These are phyloP conservation scores for Limnephilus auricula DNA, from an alignment of 2,888 invertebrate species.

Conservation along the genomic window DNA sequence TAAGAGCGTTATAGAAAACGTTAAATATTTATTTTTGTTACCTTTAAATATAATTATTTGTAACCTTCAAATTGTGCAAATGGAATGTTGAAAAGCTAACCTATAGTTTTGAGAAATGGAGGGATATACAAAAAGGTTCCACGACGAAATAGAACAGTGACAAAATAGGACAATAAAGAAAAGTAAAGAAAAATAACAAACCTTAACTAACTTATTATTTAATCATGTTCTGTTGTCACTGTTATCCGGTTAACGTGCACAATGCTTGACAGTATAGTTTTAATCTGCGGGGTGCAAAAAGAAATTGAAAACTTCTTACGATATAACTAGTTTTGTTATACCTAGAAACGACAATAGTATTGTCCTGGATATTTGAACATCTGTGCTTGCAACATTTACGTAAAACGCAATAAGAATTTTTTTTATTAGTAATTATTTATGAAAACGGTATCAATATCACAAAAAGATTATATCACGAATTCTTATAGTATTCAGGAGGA, in stretches of 20 bases:
- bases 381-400: background rate
- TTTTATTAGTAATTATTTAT: too few species aligned
- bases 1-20: too few species aligned
- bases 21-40: too few species aligned
- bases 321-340: background rate
- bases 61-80: background rate
- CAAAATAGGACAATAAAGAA: too few species aligned
- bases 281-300: background rate
- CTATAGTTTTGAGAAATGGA: background rate
- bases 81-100: background rate
- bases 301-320: background rate
- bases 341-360: background rate
- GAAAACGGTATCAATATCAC: too few species aligned
- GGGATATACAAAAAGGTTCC: too few species aligned
- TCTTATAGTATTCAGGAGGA: too few species aligned
- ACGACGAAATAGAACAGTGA: too few species aligned
- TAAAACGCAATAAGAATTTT: background rate
- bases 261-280: background rate
- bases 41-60: background rate
- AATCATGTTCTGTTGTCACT: too few species aligned
- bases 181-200: too few species aligned
- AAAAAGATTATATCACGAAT: too few species aligned
- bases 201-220: too few species aligned
- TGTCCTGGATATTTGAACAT: background rate
- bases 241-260: background rate